These are phyloP conservation scores for Drosophila rubida DNA, from an alignment of 2,888 invertebrate species.

Conservation along the genomic window DNA sequence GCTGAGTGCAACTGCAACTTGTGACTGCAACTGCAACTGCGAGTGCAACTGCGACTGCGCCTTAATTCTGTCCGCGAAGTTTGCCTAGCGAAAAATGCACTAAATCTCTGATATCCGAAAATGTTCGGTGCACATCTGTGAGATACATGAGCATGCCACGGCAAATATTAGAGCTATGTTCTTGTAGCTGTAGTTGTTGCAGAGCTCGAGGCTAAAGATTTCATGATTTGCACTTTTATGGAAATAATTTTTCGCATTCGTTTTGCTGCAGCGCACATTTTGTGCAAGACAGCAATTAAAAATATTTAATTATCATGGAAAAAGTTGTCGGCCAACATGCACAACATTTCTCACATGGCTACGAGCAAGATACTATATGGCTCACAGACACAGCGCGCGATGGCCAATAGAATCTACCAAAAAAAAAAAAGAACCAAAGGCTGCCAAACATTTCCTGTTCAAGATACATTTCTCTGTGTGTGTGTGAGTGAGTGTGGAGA, in stretches of 20 bases:
- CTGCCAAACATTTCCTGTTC: constrained; percentile 74
- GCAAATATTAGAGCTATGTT: constrained; percentile 80
- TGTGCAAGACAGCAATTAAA: constrained; percentile 80
- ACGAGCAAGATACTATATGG: constrained; percentile 29
- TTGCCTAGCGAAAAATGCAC: constrained; percentile 72
- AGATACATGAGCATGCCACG: constrained; percentile 75
- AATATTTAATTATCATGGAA: constrained; percentile 80
- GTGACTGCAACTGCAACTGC: constrained; percentile 25
- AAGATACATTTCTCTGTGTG: neutral
- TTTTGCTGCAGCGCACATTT: constrained; percentile 57
- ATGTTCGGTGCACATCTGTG: constrained; percentile 67
- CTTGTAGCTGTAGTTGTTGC: constrained; percentile 29
- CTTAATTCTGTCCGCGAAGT: constrained; percentile 72
- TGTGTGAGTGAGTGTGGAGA: constrained; percentile 22
- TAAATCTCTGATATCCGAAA: constrained; percentile 81
- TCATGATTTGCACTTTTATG: constrained; percentile 81
- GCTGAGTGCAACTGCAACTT: constrained; percentile 30
- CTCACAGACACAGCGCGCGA: constrained; percentile 39
- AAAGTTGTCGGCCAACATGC: constrained; percentile 78
- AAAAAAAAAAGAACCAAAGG: constrained; percentile 28
- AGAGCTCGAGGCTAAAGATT: constrained; percentile 73
- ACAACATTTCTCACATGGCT: constrained; percentile 79
- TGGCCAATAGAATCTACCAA: constrained; percentile 66
- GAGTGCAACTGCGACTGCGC: constrained; percentile 71
- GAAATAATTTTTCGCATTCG: constrained; percentile 75